Evolutionary conservation across 64 coral and sea anemone genomes (phyloP), one percentile per base, ranked within the genome.

Genomic region (Stichodactyla mertensii): DNA sequence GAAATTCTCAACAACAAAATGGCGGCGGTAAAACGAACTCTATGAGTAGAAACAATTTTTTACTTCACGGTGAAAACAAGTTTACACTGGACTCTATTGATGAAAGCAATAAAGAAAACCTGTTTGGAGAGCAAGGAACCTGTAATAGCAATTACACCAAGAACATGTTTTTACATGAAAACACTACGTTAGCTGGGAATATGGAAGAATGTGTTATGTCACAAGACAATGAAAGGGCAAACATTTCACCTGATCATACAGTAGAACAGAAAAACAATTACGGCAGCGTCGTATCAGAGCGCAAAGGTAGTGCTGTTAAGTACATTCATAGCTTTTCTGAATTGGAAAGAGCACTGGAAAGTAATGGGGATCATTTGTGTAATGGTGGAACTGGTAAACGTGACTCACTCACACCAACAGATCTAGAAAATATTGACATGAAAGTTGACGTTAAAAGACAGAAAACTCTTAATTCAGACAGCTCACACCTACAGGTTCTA

Each of bases 61-160:
- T 95, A 54, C 86, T 80, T 67, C 69, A 85, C 26, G 77, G 79
- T 61, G 55, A 86, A 53, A 80, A 84, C 89, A 87, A 77, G 64
- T 87, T 97, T 85, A 89, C 15, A 13, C 80, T 86, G 5, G 71
- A 61, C 67, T 78, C 86, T 7, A 97, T 97, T 28, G 91, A 93
- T 56, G 92, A 89, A 15, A 89, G 92, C 13, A 89, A 97, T 80
- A 97, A 97, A 51, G 94, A 97, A 93, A 97, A 97, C 19, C 51
- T 89, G 8, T 66, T 90, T 52, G 61, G 61, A 67, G 27, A 79
- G 51, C 77, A 79, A 81, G 78, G 8, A 20, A 81, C 78, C 6
- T 54, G 53, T 52, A 36, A 11, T 79, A 79, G 1, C 15, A 51
- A 16, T 77, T 20, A 36, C 28, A 51, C 6, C 15, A 79, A 1